Conservation (phyloP, 1,140 invertebrate species). For the Brachionus paranguensis region DNA sequence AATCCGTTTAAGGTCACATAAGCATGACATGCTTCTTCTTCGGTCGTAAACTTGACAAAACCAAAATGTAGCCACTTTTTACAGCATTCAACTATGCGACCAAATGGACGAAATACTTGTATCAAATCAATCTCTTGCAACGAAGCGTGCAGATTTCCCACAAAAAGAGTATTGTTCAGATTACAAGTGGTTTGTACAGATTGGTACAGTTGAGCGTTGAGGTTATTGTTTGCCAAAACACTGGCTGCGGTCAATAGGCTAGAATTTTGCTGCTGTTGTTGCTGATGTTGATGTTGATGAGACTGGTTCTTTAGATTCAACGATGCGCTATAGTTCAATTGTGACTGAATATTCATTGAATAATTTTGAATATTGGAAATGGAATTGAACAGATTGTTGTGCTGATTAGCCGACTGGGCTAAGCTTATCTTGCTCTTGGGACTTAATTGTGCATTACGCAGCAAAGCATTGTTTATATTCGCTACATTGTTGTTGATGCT, state of each 20-base stretch:
- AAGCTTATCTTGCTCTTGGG: conserved; percentile 11
- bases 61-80: conserved; percentile 39
- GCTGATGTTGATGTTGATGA: conserved; percentile 2
- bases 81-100: conserved; percentile 39
- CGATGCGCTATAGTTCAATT: not conserved
- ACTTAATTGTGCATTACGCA: conserved; percentile 3
- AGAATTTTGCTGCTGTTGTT: conserved; percentile 10
- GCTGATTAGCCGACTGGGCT: not conserved
- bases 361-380: conserved; percentile 22
- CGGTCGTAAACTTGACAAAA: conserved; percentile 39
- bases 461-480: conserved; percentile 20
- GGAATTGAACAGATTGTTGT: not conserved
- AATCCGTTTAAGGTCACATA: conserved; percentile 16
- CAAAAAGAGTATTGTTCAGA: conserved; percentile 38
- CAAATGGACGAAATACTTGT: conserved; percentile 35
- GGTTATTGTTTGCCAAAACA: not conserved
- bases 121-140: conserved; percentile 26
- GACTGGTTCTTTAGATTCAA: not conserved
- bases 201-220: not conserved
- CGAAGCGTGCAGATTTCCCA: conserved; percentile 30
- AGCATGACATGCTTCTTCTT: conserved; percentile 37
- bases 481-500: conserved; percentile 35
- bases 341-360: conserved; percentile 1
- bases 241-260: not conserved
- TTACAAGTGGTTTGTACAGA: conserved; percentile 7